Evolutionary conservation across 2,113 vertebrate genomes (phyloP), one percentile per base, ranked within the genome.

Genomic region (Centropristis striata): DNA sequence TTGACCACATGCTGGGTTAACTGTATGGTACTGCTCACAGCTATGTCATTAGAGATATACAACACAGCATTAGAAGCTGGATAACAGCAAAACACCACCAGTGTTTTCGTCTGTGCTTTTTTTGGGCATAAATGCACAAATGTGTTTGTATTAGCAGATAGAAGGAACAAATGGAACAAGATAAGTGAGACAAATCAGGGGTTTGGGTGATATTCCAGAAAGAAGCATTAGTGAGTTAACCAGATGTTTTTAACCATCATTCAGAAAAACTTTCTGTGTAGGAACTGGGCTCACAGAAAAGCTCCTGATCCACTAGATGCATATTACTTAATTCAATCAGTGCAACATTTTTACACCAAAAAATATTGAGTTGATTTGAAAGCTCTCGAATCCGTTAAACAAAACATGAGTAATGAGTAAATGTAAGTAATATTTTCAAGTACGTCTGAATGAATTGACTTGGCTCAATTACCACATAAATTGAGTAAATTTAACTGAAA

Each of bases 1-100:
- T 75, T 71, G 71, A 67, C 54, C 71, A 21, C 80, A 75, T 72
- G 67, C 44, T 59, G 76, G 41, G 80, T 53, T 72, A 80, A 83
- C 76, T 80, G 55, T 46, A 44, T 42, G 15, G 54, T 44, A 13
- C 53, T 21, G 50, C n/a, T 69, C 68, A 53, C 61, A 76, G 72
- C 71, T 25, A 27, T 71, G 71, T 72, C 23, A 86, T 76, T 68
- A 83, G 27, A 68, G 55, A 72, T 18, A 50, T 37, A 61, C 36
- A 83, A 58, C 59, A 73, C 57, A 69, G 28, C 54, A 60, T 80
- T 49, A 73, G 46, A 15, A 51, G 44, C n/a, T 20, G 50, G 15
- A 25, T 53, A 37, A 39, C 20, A 86, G 41, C 27, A 71, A 79
- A 71, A 71, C n/a, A 0, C 18, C 16, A 25, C 18, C 25, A 57